Conservation (phyloP, 2,113 vertebrate species). For the Otolemur garnettii region DNA sequence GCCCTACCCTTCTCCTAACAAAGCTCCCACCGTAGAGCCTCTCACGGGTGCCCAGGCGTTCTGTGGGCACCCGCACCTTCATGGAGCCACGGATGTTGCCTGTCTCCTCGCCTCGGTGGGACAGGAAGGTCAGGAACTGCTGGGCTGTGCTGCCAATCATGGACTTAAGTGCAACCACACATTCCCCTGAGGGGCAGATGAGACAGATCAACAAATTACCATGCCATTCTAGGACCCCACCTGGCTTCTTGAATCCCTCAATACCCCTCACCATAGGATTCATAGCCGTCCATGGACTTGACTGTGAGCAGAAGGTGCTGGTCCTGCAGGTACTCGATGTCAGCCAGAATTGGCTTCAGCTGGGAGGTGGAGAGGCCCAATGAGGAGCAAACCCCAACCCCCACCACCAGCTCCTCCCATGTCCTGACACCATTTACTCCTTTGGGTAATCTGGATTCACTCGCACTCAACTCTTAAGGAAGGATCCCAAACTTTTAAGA, state of each 20-base stretch:
- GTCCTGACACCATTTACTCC: neutral
- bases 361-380: conserved; percentile 17
- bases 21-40: conserved; percentile 93
- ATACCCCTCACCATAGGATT: conserved; percentile 93
- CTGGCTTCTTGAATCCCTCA: neutral
- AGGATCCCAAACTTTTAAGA: neutral
- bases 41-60: conserved; percentile 96
- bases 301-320: conserved; percentile 97
- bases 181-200: conserved; percentile 90
- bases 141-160: conserved; percentile 98
- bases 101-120: conserved; percentile 96
- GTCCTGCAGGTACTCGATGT: conserved; percentile 98
- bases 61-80: conserved; percentile 96
- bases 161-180: conserved; percentile 97
- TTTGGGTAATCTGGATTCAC: neutral
- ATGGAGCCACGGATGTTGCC: conserved; percentile 98
- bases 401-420: neutral
- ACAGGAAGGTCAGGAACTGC: conserved; percentile 97
- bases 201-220: neutral
- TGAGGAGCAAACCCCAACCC: neutral
- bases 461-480: neutral
- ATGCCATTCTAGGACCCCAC: neutral
- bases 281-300: conserved; percentile 97
- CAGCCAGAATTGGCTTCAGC: conserved; percentile 97
- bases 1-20: neutral